A percentile compares a stretch with the other conserved stretches of the same genome.
phyloP scores from a whole-genome alignment of 2,888 invertebrate species.

The Mesoligia furuncula region DNA sequence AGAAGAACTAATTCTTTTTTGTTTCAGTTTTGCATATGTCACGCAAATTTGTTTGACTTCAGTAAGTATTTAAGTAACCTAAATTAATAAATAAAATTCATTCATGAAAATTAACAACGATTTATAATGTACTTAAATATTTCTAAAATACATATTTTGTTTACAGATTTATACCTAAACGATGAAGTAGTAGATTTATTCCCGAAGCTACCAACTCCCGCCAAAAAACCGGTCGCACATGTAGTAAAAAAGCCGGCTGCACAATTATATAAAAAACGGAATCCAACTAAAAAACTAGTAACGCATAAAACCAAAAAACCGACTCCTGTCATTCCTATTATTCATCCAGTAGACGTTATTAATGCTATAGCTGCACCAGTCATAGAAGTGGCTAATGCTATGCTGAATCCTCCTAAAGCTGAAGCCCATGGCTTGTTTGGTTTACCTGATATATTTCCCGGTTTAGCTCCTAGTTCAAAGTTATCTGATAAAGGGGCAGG shows the following conservation, averaged over 20 bases:
- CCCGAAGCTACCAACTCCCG: background rate
- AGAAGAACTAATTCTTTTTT: background rate
- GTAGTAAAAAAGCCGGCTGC: background rate
- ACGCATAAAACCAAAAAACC: background rate
- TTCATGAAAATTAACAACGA: background rate
- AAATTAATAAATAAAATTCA: background rate
- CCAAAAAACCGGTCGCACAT: background rate
- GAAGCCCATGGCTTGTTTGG: background rate
- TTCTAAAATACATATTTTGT: background rate
- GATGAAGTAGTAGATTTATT: background rate
- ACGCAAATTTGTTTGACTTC: background rate
- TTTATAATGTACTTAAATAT: background rate
- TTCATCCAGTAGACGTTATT: background rate
- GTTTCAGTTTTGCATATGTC: conserved; percentile 26
- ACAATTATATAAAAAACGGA: background rate
- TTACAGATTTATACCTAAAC: background rate
- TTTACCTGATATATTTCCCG: background rate
- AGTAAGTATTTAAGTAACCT: conserved; percentile 5
- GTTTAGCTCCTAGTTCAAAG: background rate
- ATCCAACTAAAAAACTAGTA: background rate
- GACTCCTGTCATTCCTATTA: rapidly evolving
- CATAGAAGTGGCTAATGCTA: background rate
- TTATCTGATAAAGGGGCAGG: background rate
- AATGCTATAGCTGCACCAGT: background rate
- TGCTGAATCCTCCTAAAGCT: background rate